Conservation (phyloP, 2,113 vertebrate species). For the Podarcis cretensis region DNA sequence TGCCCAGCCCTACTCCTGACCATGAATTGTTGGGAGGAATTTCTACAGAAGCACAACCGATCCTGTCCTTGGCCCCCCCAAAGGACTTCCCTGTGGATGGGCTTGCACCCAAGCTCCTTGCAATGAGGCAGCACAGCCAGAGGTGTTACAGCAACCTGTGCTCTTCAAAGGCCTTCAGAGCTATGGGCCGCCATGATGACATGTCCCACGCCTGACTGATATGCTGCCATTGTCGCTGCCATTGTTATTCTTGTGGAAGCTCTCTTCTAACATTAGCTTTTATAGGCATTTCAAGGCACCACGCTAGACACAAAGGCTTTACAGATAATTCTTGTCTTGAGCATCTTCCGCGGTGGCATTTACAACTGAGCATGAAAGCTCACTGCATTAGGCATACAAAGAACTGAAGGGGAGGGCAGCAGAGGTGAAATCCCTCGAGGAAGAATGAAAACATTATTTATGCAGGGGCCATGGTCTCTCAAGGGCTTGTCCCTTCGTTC, state of each 20-base stretch:
- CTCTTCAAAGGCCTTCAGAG: background rate
- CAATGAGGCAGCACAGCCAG: background rate
- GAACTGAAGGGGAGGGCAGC: constrained; percentile 28
- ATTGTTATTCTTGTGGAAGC: background rate
- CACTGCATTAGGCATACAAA: constrained; percentile 15
- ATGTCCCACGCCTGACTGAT: background rate
- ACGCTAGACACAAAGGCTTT: constrained; percentile 16
- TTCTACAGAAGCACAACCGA: background rate
- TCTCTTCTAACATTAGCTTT: background rate
- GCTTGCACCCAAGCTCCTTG: no score
- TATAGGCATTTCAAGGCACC: constrained; percentile 9
- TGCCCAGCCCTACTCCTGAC: background rate
- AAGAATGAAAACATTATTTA: constrained; percentile 51
- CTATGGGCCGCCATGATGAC: background rate
- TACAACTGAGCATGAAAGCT: constrained; percentile 30
- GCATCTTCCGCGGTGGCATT: constrained; percentile 40
- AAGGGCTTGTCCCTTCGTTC: constrained; percentile 12
- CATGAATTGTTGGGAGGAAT: background rate
- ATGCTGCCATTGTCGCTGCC: background rate
- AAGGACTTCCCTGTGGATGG: no score
- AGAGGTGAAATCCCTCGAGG: constrained; percentile 44
- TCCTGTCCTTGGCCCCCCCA: background rate
- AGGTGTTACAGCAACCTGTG: background rate
- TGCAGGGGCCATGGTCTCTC: constrained; percentile 29
- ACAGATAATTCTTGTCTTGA: constrained; percentile 3